Conservation (phyloP, 2,113 vertebrate species). For the Thinocorus orbignyianus region DNA sequence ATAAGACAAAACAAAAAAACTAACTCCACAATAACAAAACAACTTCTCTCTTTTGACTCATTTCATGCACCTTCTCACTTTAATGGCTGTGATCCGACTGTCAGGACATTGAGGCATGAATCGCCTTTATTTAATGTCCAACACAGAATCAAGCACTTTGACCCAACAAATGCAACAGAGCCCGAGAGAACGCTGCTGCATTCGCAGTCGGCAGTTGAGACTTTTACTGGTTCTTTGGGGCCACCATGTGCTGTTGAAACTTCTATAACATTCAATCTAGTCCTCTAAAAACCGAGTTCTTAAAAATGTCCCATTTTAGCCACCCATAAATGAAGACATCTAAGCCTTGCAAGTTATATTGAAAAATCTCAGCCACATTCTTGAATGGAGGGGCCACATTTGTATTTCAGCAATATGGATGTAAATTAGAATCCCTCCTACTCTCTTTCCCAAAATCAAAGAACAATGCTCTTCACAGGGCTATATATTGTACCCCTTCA, state of each 20-base stretch:
- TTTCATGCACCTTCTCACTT: neutral
- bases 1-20: neutral
- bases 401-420: neutral
- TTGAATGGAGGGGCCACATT: neutral
- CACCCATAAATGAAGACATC: neutral
- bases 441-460: conserved; percentile 8
- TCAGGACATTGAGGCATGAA: neutral
- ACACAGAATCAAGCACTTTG: neutral
- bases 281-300: neutral
- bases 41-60: neutral
- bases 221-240: neutral
- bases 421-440: neutral
- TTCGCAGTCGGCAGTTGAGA: neutral
- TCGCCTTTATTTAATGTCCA: neutral
- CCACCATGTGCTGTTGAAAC: neutral
- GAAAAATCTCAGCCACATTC: neutral
- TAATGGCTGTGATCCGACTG: neutral
- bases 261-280: neutral
- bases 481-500: neutral
- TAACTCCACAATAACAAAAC: neutral
- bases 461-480: neutral
- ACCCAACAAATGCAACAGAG: neutral
- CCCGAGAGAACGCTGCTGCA: neutral
- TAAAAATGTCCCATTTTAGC: neutral
- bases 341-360: neutral